These are phyloP conservation scores for Urocynchramus pylzowi DNA, from an alignment of 2,113 vertebrate species.

Conservation along the genomic window DNA sequence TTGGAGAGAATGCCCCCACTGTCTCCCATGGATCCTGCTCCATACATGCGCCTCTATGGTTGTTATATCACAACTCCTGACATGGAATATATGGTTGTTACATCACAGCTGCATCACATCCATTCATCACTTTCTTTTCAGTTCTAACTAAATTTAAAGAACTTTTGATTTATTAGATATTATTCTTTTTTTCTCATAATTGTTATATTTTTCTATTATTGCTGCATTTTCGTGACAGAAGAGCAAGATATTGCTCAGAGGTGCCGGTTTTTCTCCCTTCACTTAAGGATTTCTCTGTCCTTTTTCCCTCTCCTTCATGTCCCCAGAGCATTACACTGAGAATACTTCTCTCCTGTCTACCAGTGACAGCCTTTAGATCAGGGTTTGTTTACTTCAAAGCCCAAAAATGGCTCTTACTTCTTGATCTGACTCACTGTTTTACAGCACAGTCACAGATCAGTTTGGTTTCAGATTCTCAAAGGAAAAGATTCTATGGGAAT, in stretches of 20 bases:
- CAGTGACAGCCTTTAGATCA: slow-evolving; percentile 17
- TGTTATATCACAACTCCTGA: background rate
- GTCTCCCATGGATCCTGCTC: background rate
- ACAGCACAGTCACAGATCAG: slow-evolving; percentile 61
- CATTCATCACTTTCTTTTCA: background rate
- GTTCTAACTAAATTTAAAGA: background rate
- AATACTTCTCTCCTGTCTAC: slow-evolving; percentile 1
- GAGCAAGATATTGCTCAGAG: background rate
- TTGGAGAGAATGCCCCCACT: rapidly evolving
- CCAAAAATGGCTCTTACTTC: slow-evolving; percentile 66
- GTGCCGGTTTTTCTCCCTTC: background rate
- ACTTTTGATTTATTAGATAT: background rate
- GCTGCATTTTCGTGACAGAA: background rate
- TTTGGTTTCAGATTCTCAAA: slow-evolving; percentile 70
- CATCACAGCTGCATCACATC: background rate
- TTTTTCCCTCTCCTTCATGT: background rate
- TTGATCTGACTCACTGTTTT: slow-evolving; percentile 66
- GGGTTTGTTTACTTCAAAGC: slow-evolving; percentile 52
- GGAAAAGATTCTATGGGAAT: slow-evolving; percentile 43
- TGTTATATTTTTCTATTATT: background rate
- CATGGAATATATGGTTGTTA: background rate
- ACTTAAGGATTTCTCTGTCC: background rate
- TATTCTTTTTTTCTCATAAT: background rate
- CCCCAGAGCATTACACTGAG: background rate
- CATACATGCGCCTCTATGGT: background rate